Evolutionary conservation across 2,888 invertebrate genomes (phyloP).

Genomic region (Pterostichus madidus): DNA sequence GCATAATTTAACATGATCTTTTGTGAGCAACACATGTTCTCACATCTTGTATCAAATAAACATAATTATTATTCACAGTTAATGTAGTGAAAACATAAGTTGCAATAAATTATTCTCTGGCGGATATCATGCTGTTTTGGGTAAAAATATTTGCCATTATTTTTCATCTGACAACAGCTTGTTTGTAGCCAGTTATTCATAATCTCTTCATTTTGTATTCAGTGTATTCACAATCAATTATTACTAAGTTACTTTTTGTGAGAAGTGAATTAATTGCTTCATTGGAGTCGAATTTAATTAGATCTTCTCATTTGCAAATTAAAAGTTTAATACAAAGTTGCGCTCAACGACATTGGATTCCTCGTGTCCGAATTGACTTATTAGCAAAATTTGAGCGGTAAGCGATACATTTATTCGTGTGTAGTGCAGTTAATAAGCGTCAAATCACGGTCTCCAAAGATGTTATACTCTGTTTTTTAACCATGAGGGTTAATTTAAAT

Average conservation of each 20-base stretch:
- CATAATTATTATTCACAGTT: slow-evolving; percentile 40
- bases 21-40: not conserved
- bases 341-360: too few relatives aligned
- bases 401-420: too few relatives aligned
- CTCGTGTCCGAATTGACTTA: too few relatives aligned
- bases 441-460: too few relatives aligned
- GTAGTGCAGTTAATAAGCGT: too few relatives aligned
- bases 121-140: slow-evolving; percentile 31
- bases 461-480: too few relatives aligned
- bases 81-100: slow-evolving; percentile 43
- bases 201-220: slow-evolving; percentile 2
- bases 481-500: too few relatives aligned
- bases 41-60: slow-evolving; percentile 19
- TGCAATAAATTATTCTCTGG: slow-evolving; percentile 23
- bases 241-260: not conserved
- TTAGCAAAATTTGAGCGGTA: too few relatives aligned
- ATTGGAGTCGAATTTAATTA: too few relatives aligned
- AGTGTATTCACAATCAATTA: slow-evolving; percentile 5
- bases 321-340: too few relatives aligned
- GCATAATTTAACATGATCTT: slow-evolving; percentile 13
- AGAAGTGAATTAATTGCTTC: too few relatives aligned
- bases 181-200: not conserved
- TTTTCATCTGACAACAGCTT: slow-evolving; percentile 21
- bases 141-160: slow-evolving; percentile 44
- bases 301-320: too few relatives aligned